phyloP scores from a whole-genome alignment of 2,888 invertebrate species.

The Tenthredo livida region DNA sequence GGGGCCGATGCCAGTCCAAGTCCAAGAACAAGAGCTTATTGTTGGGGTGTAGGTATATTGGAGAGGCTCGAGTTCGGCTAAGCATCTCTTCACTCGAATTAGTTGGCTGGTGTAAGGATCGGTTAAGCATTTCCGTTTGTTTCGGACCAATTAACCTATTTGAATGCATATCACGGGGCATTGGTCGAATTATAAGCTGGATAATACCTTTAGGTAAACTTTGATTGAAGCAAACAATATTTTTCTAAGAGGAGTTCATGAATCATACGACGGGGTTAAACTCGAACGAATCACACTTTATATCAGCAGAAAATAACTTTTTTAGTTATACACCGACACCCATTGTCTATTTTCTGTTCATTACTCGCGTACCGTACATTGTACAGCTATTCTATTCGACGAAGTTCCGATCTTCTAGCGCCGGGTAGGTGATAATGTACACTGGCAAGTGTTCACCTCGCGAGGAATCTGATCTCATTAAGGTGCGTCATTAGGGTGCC shows the following conservation, averaged over 20 bases:
- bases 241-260: not conserved
- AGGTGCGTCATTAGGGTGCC: constrained; percentile 48
- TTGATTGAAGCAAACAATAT: not conserved
- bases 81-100: not conserved
- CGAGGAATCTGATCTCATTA: constrained; percentile 52
- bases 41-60: not conserved
- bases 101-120: not conserved
- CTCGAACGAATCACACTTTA: not conserved
- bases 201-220: not conserved
- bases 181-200: not conserved
- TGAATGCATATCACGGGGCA: not conserved
- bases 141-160: not conserved
- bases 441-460: constrained; percentile 45
- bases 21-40: not conserved
- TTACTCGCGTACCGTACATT: constrained; percentile 16
- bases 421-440: constrained; percentile 31
- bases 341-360: constrained; percentile 33
- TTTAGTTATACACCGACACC: not conserved
- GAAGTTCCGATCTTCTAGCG: constrained; percentile 36
- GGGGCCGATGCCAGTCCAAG: not conserved
- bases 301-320: not conserved
- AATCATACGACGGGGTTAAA: not conserved
- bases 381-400: constrained; percentile 39
- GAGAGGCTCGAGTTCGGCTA: constrained; percentile 12
- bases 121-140: constrained; percentile 15